Percentiles rank a stretch among this genome's conserved stretches.
These are phyloP conservation scores for Agelas oroides DNA, from an alignment of 37 sponge, comb jelly and placozoan genomes.

Conservation along the genomic window DNA sequence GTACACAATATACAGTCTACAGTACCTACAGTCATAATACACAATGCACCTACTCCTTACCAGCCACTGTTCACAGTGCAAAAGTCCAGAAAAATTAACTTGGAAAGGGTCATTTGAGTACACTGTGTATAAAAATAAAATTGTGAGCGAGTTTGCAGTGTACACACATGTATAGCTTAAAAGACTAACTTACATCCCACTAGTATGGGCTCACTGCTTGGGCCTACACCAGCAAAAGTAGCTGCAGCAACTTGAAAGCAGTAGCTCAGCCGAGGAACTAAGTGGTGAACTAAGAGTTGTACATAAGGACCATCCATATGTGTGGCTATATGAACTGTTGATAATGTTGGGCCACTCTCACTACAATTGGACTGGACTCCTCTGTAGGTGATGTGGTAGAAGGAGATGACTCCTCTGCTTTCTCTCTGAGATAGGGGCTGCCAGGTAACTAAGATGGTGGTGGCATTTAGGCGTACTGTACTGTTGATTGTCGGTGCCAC, in stretches of 20 bases:
- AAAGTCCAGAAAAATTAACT: background rate
- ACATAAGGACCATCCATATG: too few relatives aligned
- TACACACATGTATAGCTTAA: too few relatives aligned
- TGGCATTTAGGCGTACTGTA: conserved; percentile 26
- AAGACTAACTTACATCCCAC: conserved; percentile 26
- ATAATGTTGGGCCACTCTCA: too few relatives aligned
- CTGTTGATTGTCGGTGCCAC: conserved; percentile 2
- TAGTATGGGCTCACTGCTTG: background rate
- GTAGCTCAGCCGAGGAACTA: conserved; percentile 10
- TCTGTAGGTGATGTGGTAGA: conserved; percentile 6
- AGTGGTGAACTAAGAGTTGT: background rate
- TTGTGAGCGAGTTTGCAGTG: background rate
- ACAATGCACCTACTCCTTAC: too few relatives aligned
- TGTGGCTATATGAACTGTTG: too few relatives aligned
- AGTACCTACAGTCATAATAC: too few relatives aligned
- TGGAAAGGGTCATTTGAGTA: background rate
- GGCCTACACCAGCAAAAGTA: conserved; percentile 17
- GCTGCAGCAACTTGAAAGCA: conserved; percentile 42
- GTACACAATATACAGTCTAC: too few relatives aligned
- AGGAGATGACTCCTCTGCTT: background rate
- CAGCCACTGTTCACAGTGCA: background rate
- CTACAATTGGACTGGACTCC: too few relatives aligned
- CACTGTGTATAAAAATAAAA: background rate
- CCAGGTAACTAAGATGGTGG: conserved; percentile 15
- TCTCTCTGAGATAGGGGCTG: background rate